Percentiles rank a stretch among this genome's conserved stretches.
These are phyloP conservation scores for Phycodurus eques DNA, from an alignment of 2,113 vertebrate species.

Conservation along the genomic window DNA sequence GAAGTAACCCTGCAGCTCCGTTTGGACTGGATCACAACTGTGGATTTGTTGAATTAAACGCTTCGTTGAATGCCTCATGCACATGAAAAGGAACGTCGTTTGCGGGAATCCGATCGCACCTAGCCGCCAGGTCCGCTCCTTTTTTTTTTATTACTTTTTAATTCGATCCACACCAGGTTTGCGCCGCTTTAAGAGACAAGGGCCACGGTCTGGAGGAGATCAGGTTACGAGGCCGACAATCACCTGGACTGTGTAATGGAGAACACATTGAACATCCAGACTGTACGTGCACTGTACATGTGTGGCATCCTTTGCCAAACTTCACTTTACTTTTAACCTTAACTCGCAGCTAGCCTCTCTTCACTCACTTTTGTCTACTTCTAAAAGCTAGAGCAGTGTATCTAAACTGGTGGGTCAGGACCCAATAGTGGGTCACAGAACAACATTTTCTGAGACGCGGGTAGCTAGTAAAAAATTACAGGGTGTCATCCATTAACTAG, in stretches of 20 bases:
- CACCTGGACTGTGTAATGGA: conserved; percentile 91
- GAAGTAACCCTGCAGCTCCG: conserved; percentile 96
- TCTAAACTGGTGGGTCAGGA: not conserved
- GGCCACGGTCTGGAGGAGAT: conserved; percentile 89
- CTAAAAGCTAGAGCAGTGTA: not conserved
- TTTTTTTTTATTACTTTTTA: conserved; percentile 95
- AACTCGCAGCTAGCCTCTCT: conserved; percentile 40
- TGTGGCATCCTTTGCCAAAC: conserved; percentile 52
- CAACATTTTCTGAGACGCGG: conserved; percentile 2
- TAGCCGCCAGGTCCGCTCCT: conserved; percentile 90
- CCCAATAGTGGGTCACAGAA: not conserved
- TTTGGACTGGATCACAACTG: conserved; percentile 98
- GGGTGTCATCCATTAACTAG: not conserved
- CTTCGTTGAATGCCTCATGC: conserved; percentile 96
- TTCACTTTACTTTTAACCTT: conserved; percentile 52
- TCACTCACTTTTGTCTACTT: not conserved
- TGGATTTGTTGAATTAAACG: conserved; percentile 99
- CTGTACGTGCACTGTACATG: conserved; percentile 52
- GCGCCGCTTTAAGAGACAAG: conserved; percentile 82
- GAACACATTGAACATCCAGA: conserved; percentile 83
- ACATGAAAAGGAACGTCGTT: conserved; percentile 92
- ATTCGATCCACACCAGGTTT: conserved; percentile 87
- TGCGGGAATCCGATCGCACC: conserved; percentile 93
- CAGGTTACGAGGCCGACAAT: conserved; percentile 82
- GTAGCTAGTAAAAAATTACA: not conserved